Evolutionary conservation across 2,797 vertebrate genomes (phyloP).

Genomic region (Psittacula echo): DNA sequence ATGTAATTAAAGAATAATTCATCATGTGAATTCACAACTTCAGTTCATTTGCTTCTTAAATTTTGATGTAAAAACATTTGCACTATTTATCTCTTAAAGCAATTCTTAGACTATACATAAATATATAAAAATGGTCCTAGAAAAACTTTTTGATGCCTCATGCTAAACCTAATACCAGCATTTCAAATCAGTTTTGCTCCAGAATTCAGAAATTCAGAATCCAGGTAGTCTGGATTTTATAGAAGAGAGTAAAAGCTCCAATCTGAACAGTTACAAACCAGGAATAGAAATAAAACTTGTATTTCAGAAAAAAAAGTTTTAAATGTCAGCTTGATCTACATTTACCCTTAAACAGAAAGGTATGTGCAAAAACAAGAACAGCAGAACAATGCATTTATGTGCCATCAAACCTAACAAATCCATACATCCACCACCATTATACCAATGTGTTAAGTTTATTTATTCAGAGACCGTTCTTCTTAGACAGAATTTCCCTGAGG

Average conservation of each 20-base stretch:
- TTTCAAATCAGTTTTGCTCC: not conserved
- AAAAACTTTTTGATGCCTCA: not conserved
- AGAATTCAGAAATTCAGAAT: not conserved
- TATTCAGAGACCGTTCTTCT: not conserved
- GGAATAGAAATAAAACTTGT: not conserved
- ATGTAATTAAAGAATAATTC: not conserved
- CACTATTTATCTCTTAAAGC: not conserved
- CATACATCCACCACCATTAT: accelerated
- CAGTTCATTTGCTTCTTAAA: not conserved
- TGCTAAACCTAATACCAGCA: not conserved
- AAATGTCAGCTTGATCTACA: not conserved
- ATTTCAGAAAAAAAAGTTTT: not conserved
- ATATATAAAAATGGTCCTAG: not conserved
- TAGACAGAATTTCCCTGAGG: not conserved
- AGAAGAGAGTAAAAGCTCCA: not conserved
- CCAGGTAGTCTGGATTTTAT: not conserved
- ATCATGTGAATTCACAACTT: not conserved
- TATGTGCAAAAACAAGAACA: not conserved
- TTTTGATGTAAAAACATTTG: not conserved
- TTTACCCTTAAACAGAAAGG: not conserved
- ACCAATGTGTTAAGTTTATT: not conserved
- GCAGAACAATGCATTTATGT: not conserved
- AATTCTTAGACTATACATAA: not conserved
- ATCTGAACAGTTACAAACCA: not conserved
- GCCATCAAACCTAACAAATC: not conserved